These are phyloP conservation scores for Dolichopus griseipennis DNA, from an alignment of 2,888 invertebrate species.

Conservation along the genomic window DNA sequence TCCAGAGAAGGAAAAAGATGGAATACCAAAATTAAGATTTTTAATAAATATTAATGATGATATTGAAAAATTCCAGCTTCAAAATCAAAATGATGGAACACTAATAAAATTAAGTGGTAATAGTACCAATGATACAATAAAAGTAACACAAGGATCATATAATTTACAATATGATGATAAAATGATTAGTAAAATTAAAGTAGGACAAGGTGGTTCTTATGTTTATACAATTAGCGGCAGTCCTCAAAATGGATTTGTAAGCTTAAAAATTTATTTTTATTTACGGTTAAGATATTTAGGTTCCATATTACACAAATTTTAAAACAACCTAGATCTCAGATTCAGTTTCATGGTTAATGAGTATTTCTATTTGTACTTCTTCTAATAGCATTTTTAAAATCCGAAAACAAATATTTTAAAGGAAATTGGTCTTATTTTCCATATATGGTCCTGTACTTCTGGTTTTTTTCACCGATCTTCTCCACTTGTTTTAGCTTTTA, in stretches of 20 bases:
- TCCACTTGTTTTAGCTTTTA: too few relatives aligned
- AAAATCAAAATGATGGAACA: not conserved
- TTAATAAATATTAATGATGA: constrained; percentile 31
- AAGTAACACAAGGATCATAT: constrained; percentile 36
- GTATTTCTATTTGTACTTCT: too few relatives aligned
- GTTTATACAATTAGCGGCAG: constrained; percentile 46
- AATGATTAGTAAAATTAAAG: constrained; percentile 34
- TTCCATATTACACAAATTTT: too few relatives aligned
- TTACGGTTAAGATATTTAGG: too few relatives aligned
- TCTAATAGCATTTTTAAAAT: too few relatives aligned
- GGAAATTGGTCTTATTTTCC: too few relatives aligned
- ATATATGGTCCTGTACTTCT: too few relatives aligned
- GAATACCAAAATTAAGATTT: constrained; percentile 36
- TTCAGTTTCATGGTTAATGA: too few relatives aligned
- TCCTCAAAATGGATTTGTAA: constrained; percentile 37
- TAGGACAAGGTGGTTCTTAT: constrained; percentile 59
- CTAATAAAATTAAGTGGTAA: not conserved
- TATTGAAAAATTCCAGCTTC: constrained; percentile 23
- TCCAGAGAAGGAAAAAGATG: constrained; percentile 31
- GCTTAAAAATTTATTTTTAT: constrained; percentile 23
- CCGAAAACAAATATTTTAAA: too few relatives aligned
- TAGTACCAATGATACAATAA: constrained; percentile 14
- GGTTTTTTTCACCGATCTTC: too few relatives aligned
- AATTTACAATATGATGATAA: constrained; percentile 40
- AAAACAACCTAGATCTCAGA: too few relatives aligned